Evolutionary conservation across 2,113 vertebrate species (phyloP), one percentile per base, ranked within the genome.

Genomic region (Aix galericulata): DNA sequence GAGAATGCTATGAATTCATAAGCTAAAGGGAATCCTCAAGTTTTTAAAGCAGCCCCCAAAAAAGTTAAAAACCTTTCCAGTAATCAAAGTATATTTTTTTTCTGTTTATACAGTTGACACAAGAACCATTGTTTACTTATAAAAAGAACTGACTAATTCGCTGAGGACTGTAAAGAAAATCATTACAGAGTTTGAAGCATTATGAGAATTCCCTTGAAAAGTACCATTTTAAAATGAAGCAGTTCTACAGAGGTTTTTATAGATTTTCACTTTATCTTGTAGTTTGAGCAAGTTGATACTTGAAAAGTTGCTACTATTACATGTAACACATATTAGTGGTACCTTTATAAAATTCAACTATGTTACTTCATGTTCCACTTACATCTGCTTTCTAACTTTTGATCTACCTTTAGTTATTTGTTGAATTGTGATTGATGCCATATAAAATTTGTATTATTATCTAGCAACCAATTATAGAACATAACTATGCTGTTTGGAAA

Each of bases 71-170:
- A 64, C 21, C 50, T 72, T 79, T 31, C 42, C 69, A 79, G 59
- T 89, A 90, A 79, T 89, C 53, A 94, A 88, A 80, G 13, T 29
- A 11, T 11, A 17, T 86, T 86, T 71, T 71, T 71, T 73, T 62
- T 17, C 32, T 62, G 5, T 84, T 94, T 86, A 26, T 82, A 71
- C 63, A 84, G 38, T 59, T 88, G 29, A 67, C 84, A n/a, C 1
- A 18, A 88, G 66, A 82, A 62, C 6, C 38, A 92, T 84, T 29
- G 72, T 68, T 78, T 92, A 63, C 36, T 95, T 97, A 83, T 87
- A 63, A 81, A 82, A 94, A 91, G 17, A 91, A 27, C 7, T 89
- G 38, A 88, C 55, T 93, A 67, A 92, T 88, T 95, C 95, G n/a
- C 55, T 86, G 86, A 74, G 27, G 29, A 69, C 40, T 81, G 36